Percentiles rank a stretch among this genome's conserved stretches.
Evolutionary conservation across 2,888 invertebrate genomes (phyloP).

Genomic region (Nemoura dubitans): DNA sequence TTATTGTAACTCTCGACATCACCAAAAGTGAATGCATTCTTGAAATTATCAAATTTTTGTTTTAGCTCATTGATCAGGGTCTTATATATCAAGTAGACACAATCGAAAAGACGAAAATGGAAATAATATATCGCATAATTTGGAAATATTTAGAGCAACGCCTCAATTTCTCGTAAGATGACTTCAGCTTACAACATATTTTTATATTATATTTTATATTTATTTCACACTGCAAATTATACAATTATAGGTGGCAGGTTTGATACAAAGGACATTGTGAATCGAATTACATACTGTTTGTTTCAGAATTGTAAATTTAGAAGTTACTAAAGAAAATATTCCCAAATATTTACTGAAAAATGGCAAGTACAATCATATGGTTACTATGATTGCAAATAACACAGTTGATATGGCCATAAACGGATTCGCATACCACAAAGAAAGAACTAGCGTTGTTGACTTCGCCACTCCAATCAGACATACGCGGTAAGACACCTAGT

Average conservation of each 20-base stretch:
- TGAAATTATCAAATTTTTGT: background rate
- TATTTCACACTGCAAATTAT: no score
- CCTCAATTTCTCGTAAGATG: slow-evolving; percentile 28
- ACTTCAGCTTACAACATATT: no score
- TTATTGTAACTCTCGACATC: no score
- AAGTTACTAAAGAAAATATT: no score
- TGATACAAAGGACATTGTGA: background rate
- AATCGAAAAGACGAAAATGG: background rate
- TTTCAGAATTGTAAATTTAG: no score
- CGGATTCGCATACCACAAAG: background rate
- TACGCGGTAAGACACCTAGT: background rate
- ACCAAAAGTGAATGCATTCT: background rate
- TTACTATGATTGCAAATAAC: background rate
- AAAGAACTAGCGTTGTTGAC: background rate
- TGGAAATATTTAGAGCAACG: background rate
- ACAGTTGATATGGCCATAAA: background rate
- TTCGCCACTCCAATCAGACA: background rate
- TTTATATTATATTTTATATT: no score
- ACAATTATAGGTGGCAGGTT: no score
- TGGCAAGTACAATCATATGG: background rate
- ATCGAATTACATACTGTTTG: no score
- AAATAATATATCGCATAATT: background rate
- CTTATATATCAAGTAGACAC: no score
- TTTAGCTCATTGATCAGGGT: no score
- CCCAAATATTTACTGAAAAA: no score